These are phyloP conservation scores for Lasius platythorax DNA, from an alignment of 2,888 invertebrate genomes.

Conservation along the genomic window DNA sequence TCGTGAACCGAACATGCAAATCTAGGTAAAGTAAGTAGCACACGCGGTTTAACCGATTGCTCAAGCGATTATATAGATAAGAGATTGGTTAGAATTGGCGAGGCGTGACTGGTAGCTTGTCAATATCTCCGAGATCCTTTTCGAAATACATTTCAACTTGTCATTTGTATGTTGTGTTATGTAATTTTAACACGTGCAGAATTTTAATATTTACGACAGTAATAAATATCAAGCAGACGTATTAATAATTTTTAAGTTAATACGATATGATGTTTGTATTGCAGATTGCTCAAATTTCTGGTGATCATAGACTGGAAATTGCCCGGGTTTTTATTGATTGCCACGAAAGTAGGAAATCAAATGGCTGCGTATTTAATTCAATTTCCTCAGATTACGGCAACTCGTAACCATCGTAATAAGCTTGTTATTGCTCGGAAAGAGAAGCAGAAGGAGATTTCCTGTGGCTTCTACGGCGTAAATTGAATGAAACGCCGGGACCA, in stretches of 20 bases:
- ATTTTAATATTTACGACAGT: not conserved
- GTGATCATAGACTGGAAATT: not conserved
- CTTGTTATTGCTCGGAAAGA: not conserved
- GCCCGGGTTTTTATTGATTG: not conserved
- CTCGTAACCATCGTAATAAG: constrained; percentile 13
- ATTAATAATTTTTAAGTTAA: not conserved
- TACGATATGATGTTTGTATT: not conserved
- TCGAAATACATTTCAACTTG: not conserved
- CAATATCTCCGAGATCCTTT: not conserved
- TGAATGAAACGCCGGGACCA: not conserved
- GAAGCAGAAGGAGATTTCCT: not conserved
- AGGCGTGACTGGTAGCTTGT: not conserved
- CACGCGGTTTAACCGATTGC: not conserved
- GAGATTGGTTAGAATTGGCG: not conserved
- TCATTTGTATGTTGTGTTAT: not conserved
- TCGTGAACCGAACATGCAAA: not conserved
- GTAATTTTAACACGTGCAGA: not conserved
- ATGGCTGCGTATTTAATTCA: not conserved
- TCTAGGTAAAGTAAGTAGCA: not conserved
- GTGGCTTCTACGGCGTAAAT: constrained; percentile 9
- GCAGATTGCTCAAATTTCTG: not conserved
- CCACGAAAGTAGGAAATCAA: not conserved
- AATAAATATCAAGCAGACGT: not conserved
- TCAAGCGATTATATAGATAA: not conserved
- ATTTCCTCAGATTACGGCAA: not conserved